Evolutionary conservation across 2,888 invertebrate species (phyloP).

Genomic region (Asteroscopus sphinx): DNA sequence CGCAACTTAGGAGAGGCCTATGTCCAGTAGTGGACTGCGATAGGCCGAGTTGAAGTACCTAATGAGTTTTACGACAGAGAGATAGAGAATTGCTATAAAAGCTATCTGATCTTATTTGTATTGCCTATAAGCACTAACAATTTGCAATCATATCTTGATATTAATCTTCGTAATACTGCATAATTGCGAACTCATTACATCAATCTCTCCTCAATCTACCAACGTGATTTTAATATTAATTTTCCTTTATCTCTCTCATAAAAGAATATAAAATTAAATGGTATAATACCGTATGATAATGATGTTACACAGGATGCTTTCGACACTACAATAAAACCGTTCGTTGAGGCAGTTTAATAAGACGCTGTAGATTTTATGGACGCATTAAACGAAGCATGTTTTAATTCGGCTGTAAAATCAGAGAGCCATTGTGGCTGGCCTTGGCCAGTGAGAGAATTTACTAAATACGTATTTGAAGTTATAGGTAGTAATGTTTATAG

Average conservation of each 20-base stretch:
- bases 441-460: constrained; percentile 22
- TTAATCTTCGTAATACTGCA: too few relatives aligned
- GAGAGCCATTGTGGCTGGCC: constrained; percentile 33
- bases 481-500: not conserved
- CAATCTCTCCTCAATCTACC: too few relatives aligned
- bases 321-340: constrained; percentile 63
- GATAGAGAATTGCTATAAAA: too few relatives aligned
- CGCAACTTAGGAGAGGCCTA: too few relatives aligned
- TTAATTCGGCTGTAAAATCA: constrained; percentile 76
- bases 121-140: too few relatives aligned
- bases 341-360: constrained; percentile 67
- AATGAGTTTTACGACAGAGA: too few relatives aligned
- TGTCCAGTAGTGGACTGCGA: too few relatives aligned
- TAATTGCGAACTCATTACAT: too few relatives aligned
- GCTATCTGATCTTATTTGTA: too few relatives aligned
- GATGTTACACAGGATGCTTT: constrained; percentile 53
- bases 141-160: too few relatives aligned
- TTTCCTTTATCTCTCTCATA: not conserved
- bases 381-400: constrained; percentile 65
- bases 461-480: constrained; percentile 14
- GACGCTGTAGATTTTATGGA: constrained; percentile 72
- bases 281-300: constrained; percentile 46
- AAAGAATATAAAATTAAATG: constrained; percentile 18
- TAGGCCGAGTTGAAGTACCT: too few relatives aligned
- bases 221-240: too few relatives aligned